These are phyloP conservation scores for Leuciscus idus DNA, from an alignment of 2,113 vertebrate genomes.

Conservation along the genomic window DNA sequence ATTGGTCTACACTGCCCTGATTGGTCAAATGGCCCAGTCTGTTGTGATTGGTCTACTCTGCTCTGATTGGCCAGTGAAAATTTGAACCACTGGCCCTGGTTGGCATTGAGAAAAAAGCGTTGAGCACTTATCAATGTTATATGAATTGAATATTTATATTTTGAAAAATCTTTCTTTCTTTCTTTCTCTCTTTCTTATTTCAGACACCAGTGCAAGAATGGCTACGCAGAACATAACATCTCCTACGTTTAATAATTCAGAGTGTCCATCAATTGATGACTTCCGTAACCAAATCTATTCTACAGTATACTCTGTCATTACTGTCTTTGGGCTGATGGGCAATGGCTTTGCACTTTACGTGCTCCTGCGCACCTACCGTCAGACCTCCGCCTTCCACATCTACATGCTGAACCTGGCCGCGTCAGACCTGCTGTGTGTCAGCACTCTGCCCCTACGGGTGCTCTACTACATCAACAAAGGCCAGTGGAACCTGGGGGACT, in stretches of 20 bases:
- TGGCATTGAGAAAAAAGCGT: no score
- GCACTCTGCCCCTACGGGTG: constrained; percentile 88
- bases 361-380: constrained; percentile 79
- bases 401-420: constrained; percentile 94
- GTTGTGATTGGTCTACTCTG: no score
- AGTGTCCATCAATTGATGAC: constrained; percentile 80
- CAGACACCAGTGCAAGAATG: constrained; percentile 14
- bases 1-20: no score
- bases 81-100: no score
- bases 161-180: no score
- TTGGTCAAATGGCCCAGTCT: no score
- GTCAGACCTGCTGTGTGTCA: constrained; percentile 89
- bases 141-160: neutral
- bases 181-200: neutral
- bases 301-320: constrained; percentile 87
- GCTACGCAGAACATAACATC: neutral
- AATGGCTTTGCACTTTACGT: constrained; percentile 87
- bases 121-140: neutral
- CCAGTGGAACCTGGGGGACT: constrained; percentile 85
- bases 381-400: constrained; percentile 86
- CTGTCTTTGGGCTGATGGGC: constrained; percentile 84
- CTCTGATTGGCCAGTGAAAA: no score
- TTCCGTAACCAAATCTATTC: constrained; percentile 94
- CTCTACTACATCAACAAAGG: constrained; percentile 88
- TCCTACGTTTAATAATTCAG: neutral